Base-by-base conservation (phyloP, 2,888 invertebrate genomes). In the Acrobasis consociella region DNA sequence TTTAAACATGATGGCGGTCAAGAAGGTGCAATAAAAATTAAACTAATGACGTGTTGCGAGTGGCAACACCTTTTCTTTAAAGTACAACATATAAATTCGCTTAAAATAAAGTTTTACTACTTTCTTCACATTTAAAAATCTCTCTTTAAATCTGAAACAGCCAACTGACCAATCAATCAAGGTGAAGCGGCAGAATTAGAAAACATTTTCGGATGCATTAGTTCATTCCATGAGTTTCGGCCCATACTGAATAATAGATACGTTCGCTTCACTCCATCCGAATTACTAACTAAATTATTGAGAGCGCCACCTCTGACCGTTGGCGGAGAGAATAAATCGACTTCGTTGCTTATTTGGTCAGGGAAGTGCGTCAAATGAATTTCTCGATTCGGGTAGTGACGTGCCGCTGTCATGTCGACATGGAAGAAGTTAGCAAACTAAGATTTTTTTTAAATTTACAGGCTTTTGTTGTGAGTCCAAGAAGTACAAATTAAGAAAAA, bases 211-310 rank as follows among this genome's bases (percentile, higher is more conserved):
- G 71, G 72, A 75, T 83, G 80, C 80, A 82, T 84, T 82, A 84
- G 77, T 68, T 72, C 71, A 72, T 77, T 76, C 75, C 76, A 67
- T 69, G 77, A 77, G 80, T 78, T 81, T 82, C 78, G 77, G 79
- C 78, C 77, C 65, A 66, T 67, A 69, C 73, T 90, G 88, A 91
- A 91, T 91, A 89, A 90, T 89, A 84, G 74, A 91, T 89, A 72
- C 67, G 63, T 66, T 68, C 73, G 76, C 75, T 74, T 74, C 75
- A 72, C 72, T 75, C 78, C 75, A 74, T 72, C 84, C 84, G 85
- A 88, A 88, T 89, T 87, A 88, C 83, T 73, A 75, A 73, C 81
- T 89, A 88, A 89, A 90, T 90, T 89, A 90, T 90, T 87, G 82
- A 89, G 75, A 75, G 76, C 74, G 71, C 80, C 78, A 78, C 81